Percentiles rank a stretch among this genome's conserved stretches.
Evolutionary conservation across 2,113 vertebrate species (phyloP).

Genomic region (Oxyura jamaicensis): DNA sequence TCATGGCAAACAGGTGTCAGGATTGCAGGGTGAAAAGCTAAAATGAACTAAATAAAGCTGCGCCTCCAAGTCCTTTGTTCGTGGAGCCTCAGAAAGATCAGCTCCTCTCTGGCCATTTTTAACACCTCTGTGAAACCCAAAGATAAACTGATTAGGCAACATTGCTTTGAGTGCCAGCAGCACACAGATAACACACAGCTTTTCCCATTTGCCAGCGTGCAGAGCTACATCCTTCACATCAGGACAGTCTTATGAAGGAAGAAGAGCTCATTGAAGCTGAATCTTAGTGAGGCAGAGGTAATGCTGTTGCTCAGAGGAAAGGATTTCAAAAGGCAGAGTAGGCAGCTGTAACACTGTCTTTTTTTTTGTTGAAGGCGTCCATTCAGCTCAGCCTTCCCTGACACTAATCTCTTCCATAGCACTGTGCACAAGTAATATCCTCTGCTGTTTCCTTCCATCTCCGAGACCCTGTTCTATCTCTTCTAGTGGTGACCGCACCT

Average conservation of each 20-base stretch:
- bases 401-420: slow-evolving; percentile 31
- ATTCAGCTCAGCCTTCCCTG: slow-evolving; percentile 29
- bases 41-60: background rate
- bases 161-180: slow-evolving; percentile 43
- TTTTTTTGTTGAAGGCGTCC: slow-evolving; percentile 5
- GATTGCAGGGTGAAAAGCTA: background rate
- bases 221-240: slow-evolving; percentile 12
- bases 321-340: background rate
- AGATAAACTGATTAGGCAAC: slow-evolving; percentile 58
- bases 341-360: background rate
- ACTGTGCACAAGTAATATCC: background rate
- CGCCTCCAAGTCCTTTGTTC: background rate
- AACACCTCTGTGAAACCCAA: slow-evolving; percentile 16
- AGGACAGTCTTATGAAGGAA: background rate
- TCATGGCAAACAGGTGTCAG: background rate
- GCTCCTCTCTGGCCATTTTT: background rate
- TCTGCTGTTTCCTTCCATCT: background rate
- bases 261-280: background rate
- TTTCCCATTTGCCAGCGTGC: background rate
- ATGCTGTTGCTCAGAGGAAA: background rate
- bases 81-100: background rate
- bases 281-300: background rate
- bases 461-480: background rate
- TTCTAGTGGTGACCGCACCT: background rate
- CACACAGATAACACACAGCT: background rate